Percentiles rank a stretch among this genome's conserved stretches.
phyloP scores from a whole-genome alignment of 2,888 invertebrate genomes.

The Netelia inedita region DNA sequence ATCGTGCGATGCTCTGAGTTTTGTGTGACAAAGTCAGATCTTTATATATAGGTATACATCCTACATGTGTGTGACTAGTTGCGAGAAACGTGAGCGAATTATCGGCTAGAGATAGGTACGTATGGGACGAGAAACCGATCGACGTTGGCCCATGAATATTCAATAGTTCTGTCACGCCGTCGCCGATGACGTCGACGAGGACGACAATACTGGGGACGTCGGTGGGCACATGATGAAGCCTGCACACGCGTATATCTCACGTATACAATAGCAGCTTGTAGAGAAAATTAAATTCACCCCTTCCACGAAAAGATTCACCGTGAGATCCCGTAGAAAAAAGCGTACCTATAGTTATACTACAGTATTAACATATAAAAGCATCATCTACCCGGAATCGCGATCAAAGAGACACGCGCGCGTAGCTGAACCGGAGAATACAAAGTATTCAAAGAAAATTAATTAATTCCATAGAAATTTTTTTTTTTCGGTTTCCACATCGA shows the following conservation, averaged over 20 bases:
- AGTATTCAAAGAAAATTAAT: too few species aligned
- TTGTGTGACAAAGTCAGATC: not conserved
- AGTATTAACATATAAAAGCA: not conserved
- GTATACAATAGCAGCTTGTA: slow-evolving; percentile 36
- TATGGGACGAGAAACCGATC: slow-evolving; percentile 50
- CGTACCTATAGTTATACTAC: not conserved
- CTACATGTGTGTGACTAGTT: not conserved
- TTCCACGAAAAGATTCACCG: slow-evolving; percentile 9
- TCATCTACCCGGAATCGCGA: not conserved
- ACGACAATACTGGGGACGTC: not conserved
- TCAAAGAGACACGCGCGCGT: not conserved
- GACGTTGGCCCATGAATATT: slow-evolving; percentile 62
- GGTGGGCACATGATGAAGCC: not conserved
- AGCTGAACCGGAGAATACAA: too few species aligned
- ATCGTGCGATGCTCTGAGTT: not conserved
- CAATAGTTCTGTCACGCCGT: slow-evolving; percentile 50
- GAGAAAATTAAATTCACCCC: slow-evolving; percentile 62
- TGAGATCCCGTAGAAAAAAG: slow-evolving; percentile 6
- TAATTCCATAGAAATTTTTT: too few species aligned
- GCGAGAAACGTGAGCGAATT: slow-evolving; percentile 53
- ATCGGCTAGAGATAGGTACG: slow-evolving; percentile 39
- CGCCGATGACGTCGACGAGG: slow-evolving; percentile 28
- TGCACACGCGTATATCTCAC: not conserved
- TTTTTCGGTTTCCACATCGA: too few species aligned
- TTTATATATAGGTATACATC: not conserved